These are phyloP conservation scores for Scopus umbretta DNA, from an alignment of 2,113 vertebrate species.

Conservation along the genomic window DNA sequence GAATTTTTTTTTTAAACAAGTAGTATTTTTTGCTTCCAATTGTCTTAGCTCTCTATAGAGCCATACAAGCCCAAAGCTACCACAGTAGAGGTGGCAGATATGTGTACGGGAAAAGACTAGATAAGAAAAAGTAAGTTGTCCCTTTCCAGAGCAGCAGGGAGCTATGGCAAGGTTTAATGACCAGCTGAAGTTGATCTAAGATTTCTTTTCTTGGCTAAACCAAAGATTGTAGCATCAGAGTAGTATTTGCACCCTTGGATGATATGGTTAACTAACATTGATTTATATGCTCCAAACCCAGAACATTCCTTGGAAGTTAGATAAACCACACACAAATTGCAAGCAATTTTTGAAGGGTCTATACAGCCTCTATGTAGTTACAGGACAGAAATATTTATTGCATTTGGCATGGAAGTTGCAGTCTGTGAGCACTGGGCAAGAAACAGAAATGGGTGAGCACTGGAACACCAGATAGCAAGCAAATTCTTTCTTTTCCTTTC, in stretches of 20 bases:
- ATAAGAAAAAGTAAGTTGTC: not conserved
- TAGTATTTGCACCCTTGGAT: not conserved
- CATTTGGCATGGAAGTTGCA: constrained; percentile 14
- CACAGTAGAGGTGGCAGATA: not conserved
- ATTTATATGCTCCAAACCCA: constrained; percentile 16
- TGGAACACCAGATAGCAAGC: constrained; percentile 23
- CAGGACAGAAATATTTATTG: constrained; percentile 44
- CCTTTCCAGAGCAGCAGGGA: not conserved
- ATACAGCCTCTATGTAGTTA: not conserved
- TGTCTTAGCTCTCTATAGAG: not conserved
- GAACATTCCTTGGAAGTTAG: constrained; percentile 21
- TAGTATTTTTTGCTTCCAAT: not conserved
- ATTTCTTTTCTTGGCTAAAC: not conserved
- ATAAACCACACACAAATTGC: constrained; percentile 33
- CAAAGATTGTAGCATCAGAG: not conserved
- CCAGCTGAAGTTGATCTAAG: not conserved
- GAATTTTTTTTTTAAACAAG: not conserved
- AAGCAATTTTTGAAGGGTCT: constrained; percentile 18
- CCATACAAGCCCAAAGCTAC: not conserved
- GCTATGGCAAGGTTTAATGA: not conserved
- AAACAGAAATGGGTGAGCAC: constrained; percentile 9
- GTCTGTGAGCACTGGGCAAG: not conserved
- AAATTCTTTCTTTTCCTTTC: constrained; percentile 67
- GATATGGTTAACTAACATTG: not conserved
- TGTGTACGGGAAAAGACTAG: rapidly evolving